Base-by-base conservation (phyloP, 2,797 vertebrate species). In the Lophotriccus pileatus region DNA sequence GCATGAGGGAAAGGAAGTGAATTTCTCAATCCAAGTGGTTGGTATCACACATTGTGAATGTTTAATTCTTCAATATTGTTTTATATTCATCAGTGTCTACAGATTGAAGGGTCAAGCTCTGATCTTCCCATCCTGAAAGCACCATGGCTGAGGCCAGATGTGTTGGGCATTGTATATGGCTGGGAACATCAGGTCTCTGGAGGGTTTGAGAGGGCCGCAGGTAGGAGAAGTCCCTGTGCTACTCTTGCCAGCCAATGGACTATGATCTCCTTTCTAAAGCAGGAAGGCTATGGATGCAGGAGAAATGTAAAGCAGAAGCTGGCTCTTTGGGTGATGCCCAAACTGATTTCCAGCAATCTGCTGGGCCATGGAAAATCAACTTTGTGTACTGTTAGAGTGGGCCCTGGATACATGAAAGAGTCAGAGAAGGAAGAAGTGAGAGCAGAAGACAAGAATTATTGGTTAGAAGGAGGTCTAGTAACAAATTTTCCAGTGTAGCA, bases 161-260 rank as follows among this genome's bases (percentile, higher is more conserved):
- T 62, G 27, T 62, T 44, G 55, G 27, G 11, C 14, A 14, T 44
- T 49, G 4, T 10, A 1, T 14, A 7, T 0, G 2, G 3, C 14
- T 66, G 12, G 37, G 20, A 58, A 66, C 32, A 58, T 56, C 16
- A 80, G 22, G 3, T 88, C 89, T 87, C 60, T 56, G 41, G 64
- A 76, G 21, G 5, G 8, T 74, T 21, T 87, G 70, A 60, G 23
- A 44, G 7, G 23, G 16, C 58, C 91, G 30, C 14, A 64, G 21
- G 21, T 37, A 30, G 18, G 28, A 93, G 25, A 86, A 32, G 11
- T 44, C 19, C 25, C 39, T 6, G 16, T 37, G n/a, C 28, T 37
- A 12, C 6, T 41, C 30, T 56, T 64, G 44, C 8, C 18, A 58
- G 10, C 3, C 13, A 25, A 18, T 16, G 43, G 20, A 10, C 39